These are phyloP conservation scores for Epinephelus awoara DNA, from an alignment of 2,797 vertebrate species.

Conservation along the genomic window DNA sequence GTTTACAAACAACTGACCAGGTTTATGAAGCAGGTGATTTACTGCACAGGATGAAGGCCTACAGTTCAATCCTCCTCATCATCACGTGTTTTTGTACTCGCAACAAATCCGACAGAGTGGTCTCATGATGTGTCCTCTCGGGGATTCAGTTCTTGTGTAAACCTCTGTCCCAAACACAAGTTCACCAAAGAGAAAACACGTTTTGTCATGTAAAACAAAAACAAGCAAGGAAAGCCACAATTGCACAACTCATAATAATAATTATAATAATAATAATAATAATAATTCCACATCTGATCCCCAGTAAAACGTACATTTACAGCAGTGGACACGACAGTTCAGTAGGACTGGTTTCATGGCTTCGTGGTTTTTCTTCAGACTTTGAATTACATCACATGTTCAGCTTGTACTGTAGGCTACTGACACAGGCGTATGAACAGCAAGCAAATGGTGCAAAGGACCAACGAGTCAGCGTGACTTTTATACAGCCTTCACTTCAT, in stretches of 20 bases:
- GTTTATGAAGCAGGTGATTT: constrained; percentile 65
- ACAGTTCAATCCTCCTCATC: constrained; percentile 44
- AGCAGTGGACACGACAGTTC: constrained; percentile 67
- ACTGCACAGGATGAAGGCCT: constrained; percentile 71
- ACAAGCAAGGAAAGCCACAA: constrained; percentile 69
- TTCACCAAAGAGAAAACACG: constrained; percentile 59
- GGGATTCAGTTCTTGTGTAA: constrained; percentile 14
- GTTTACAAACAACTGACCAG: constrained; percentile 82
- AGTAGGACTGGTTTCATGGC: constrained; percentile 48
- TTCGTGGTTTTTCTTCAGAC: constrained; percentile 51
- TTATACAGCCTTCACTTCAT: constrained; percentile 53
- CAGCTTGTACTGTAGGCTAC: constrained; percentile 63
- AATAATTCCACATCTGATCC: constrained; percentile 50
- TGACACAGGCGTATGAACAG: constrained; percentile 73
- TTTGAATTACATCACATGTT: constrained; percentile 60
- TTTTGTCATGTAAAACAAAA: constrained; percentile 40
- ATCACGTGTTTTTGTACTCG: constrained; percentile 1
- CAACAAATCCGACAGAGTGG: constrained; percentile 17
- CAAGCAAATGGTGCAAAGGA: constrained; percentile 70
- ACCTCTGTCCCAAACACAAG: constrained; percentile 55
- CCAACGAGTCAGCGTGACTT: constrained; percentile 53
- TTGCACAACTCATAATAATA: constrained; percentile 71
- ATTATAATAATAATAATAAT: constrained; percentile 38
- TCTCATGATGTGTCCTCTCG: constrained; percentile 13
- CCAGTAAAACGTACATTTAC: constrained; percentile 68